Evolutionary conservation across 2,113 vertebrate species (phyloP), one percentile per base, ranked within the genome.

Genomic region (Atherinomorus stipes): DNA sequence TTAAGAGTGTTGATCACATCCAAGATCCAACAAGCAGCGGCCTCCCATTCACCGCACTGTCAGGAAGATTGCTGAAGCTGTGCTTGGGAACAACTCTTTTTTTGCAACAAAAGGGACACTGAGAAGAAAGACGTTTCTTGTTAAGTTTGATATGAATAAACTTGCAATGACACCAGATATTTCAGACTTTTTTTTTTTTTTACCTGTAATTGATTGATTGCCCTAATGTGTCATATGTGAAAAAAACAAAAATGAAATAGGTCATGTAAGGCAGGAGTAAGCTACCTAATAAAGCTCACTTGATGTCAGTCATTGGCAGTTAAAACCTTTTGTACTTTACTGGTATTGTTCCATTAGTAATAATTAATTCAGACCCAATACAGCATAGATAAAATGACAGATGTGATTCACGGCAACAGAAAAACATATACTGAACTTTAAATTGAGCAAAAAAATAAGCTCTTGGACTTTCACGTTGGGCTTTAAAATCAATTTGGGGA

Each of bases 91-190:
- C 53, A 0, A n/a, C n/a, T n/a, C n/a, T 34, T 7, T 28, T 64
- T 83, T 72, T 71, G 38, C 49, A 79, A 67, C 49, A 26, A 64
- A 69, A 63, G 56, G 37, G 65, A 76, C 11, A 45, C 64, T 67
- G 31, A 2, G 61, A 76, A 4, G 22, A 71, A 50, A 58, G n/a
- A 22, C 42, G 51, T 78, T 71, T 23, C 26, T 0, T 25, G 64
- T 67, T 40, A 44, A 67, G 21, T 80, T 26, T 85, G 68, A 68
- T 68, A 57, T 22, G 47, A 91, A 90, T 88, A 86, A 89, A 89
- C 25, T 58, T 85, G n/a, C 76, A 74, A 51, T 70, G 26, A 67
- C 34, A 72, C 2, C 21, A 53, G 11, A 52, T 72, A 1, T 58
- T 47, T 64, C 13, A 4, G 1, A 4, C 15, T 50, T 56, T 12